Evolutionary conservation across 2,888 invertebrate species (phyloP).

Genomic region (Drosophila suboccidentalis): DNA sequence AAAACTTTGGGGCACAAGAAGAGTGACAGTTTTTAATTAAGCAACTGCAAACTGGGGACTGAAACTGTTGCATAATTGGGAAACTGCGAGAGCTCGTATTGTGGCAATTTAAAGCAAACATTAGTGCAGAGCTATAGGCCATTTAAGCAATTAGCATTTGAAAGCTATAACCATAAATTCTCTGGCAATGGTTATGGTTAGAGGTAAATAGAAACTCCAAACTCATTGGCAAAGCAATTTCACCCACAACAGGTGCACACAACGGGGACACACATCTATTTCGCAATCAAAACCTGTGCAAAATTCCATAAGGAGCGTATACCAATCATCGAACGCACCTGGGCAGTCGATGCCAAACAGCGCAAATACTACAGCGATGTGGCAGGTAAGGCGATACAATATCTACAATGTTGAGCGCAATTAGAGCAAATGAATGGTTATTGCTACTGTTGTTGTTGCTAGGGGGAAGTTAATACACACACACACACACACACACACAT

Average conservation of each 20-base stretch:
- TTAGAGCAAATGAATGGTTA: conserved; percentile 63
- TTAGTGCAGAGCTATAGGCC: conserved; percentile 15
- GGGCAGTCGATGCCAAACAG: conserved; percentile 91
- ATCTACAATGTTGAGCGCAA: conserved; percentile 66
- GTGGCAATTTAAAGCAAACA: conserved; percentile 26
- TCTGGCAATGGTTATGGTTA: conserved; percentile 41
- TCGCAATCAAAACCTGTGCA: conserved; percentile 96
- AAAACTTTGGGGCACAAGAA: background rate
- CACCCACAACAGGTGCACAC: conserved; percentile 64
- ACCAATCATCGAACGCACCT: conserved; percentile 92
- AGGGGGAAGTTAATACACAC: conserved; percentile 13
- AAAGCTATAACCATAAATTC: conserved; percentile 72
- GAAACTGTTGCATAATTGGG: background rate
- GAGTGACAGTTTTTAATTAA: conserved; percentile 9
- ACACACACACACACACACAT: conserved; percentile 14
- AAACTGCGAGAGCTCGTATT: background rate
- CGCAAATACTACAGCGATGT: conserved; percentile 93
- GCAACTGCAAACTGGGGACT: background rate
- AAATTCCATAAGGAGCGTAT: conserved; percentile 93
- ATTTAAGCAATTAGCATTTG: conserved; percentile 67
- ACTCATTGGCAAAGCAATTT: conserved; percentile 12
- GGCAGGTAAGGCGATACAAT: conserved; percentile 87
- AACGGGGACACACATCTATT: conserved; percentile 78
- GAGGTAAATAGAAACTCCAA: conserved; percentile 34
- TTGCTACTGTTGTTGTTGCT: background rate